Evolutionary conservation across 1,140 invertebrate species (phyloP), one percentile per base, ranked within the genome.

Genomic region (Drosophila santomea): DNA sequence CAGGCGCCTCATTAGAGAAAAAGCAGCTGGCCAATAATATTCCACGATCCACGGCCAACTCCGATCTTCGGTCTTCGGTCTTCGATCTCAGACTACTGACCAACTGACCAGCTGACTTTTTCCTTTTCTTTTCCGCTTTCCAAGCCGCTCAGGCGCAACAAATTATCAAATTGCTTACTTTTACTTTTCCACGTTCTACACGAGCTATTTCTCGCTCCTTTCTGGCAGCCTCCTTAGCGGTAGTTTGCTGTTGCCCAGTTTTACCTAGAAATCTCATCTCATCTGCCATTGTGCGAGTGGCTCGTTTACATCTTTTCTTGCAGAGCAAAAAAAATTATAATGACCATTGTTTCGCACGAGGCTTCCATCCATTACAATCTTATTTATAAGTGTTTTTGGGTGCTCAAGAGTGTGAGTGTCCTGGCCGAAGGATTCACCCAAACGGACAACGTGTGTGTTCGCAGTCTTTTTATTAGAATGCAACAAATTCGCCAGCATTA

Each of bases 141-240:
- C 58, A 10, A 63, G 52, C 39, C 66, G 48, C 12, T 47, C 66
- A 74, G 63, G 81, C 81, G 82, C 56, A 85, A 64, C 81, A 86
- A 85, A 85, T 85, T 78, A 60, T 36, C 58, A 80, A 84, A 85
- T 80, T 74, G 67, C 81, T 85, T 85, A 85, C 81, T 85, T 81
- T 85, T 85, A 85, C 81, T 85, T 85, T 79, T 83, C 36, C 50
- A 15, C 41, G 55, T 23, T 35, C 54, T 35, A 51, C 48, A 51
- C 48, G 48, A 51, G 28, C 48, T 51, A 11, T 11, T 44, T 43
- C 54, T 68, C 58, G 23, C 35, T 41, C 32, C 44, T 43, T 38
- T 28, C 38, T 23, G 62, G 36, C 45, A 39, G 64, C 52, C 74
- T 77, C 58, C 48, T 62, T 68, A 57, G 43, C 63, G 20, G 48